phyloP scores from a whole-genome alignment of 92 coral and sea anemone genomes.

The Diadumene lineata region DNA sequence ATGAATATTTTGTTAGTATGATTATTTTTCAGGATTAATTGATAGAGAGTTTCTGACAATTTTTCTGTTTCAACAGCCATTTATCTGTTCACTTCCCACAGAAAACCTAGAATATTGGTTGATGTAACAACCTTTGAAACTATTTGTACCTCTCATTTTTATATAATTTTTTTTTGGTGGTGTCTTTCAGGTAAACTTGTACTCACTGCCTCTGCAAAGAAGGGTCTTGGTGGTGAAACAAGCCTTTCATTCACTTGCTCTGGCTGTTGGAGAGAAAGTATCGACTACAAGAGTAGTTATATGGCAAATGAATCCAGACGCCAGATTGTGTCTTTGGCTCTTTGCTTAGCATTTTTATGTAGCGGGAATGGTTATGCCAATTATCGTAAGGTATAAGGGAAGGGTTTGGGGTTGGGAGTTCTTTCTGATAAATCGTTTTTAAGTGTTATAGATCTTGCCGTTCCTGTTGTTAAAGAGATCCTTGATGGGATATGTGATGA shows the following conservation, averaged over 20 bases:
- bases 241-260: constrained; percentile 14
- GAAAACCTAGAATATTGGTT: neutral
- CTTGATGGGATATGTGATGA: constrained; percentile 27
- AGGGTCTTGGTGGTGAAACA: neutral
- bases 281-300: constrained; percentile 41
- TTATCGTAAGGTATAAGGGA: constrained; percentile 31
- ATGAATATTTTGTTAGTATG: neutral
- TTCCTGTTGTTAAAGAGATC: constrained; percentile 13
- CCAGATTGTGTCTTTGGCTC: constrained; percentile 51
- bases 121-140: neutral
- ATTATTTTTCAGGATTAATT: too few species aligned
- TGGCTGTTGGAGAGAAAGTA: constrained; percentile 42
- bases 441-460: constrained; percentile 16
- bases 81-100: neutral
- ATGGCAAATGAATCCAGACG: constrained; percentile 36
- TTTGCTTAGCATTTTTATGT: constrained; percentile 48
- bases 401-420: constrained; percentile 27
- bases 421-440: constrained; percentile 16
- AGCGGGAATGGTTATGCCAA: constrained; percentile 41
- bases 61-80: neutral
- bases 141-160: too few species aligned
- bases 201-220: neutral
- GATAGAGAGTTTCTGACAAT: neutral
- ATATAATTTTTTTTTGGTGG: neutral
- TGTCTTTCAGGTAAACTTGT: too few species aligned